These are phyloP conservation scores for Oreotragus oreotragus DNA, from an alignment of 2,113 vertebrate genomes.

Conservation along the genomic window DNA sequence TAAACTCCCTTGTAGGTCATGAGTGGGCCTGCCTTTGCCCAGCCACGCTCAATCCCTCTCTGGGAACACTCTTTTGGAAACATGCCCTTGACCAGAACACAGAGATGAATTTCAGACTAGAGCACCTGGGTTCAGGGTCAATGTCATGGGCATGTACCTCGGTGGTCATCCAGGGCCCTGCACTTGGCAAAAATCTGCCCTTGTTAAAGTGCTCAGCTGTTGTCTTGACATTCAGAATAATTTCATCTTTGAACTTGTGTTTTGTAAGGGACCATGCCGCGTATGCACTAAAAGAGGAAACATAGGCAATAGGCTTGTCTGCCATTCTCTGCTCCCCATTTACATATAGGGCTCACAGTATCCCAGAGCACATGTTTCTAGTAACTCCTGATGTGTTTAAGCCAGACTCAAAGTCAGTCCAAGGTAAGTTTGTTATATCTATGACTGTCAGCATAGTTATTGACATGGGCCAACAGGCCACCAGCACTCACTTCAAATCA, in stretches of 20 bases:
- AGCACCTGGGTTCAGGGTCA: background rate
- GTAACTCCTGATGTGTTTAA: background rate
- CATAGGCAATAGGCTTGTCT: background rate
- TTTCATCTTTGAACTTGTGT: background rate
- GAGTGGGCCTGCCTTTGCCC: background rate
- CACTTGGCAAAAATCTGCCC: accelerated
- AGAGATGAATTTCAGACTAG: background rate
- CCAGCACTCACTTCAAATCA: background rate
- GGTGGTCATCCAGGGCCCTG: background rate
- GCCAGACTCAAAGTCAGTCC: background rate
- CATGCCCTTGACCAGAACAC: background rate
- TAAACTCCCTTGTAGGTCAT: background rate
- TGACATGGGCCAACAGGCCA: background rate
- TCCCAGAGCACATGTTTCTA: background rate
- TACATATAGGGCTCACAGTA: background rate
- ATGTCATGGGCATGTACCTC: background rate
- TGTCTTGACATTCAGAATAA: background rate
- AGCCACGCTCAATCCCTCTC: background rate
- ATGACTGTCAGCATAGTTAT: background rate
- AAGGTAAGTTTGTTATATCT: background rate
- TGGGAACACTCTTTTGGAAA: background rate
- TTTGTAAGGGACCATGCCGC: background rate
- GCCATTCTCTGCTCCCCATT: background rate
- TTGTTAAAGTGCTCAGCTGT: background rate
- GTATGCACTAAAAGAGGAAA: background rate